phyloP scores from a whole-genome alignment of 1,140 invertebrate species.

The Drosophila parvula region DNA sequence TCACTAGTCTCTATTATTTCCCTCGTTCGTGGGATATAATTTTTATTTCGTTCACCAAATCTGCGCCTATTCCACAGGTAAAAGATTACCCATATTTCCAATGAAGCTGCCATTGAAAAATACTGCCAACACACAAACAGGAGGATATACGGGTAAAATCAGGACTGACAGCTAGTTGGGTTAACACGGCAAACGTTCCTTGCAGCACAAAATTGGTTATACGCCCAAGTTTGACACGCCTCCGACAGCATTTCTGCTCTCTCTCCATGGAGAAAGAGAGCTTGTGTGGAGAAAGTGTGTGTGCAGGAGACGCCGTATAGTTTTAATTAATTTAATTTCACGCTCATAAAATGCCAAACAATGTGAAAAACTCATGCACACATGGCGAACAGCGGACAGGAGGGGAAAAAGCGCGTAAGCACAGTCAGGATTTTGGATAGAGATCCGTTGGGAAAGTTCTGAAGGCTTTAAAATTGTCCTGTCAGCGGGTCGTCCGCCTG shows the following conservation, averaged over 20 bases:
- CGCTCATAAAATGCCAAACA: slow-evolving; percentile 74
- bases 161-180: slow-evolving; percentile 13
- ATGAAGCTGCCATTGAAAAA: not conserved
- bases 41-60: not conserved
- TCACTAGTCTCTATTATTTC: no score
- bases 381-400: not conserved
- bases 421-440: slow-evolving; percentile 22
- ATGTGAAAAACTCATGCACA: slow-evolving; percentile 60
- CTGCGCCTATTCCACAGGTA: not conserved
- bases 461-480: slow-evolving; percentile 39
- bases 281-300: not conserved
- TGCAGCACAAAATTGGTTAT: slow-evolving; percentile 37
- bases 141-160: slow-evolving; percentile 27
- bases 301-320: slow-evolving; percentile 43
- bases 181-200: slow-evolving; percentile 16
- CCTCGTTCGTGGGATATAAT: not conserved
- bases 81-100: not conserved
- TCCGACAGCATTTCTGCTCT: slow-evolving; percentile 28
- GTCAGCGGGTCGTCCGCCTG: slow-evolving; percentile 38
- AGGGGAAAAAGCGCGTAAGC: slow-evolving; percentile 18
- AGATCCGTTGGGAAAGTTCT: slow-evolving; percentile 32
- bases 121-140: slow-evolving; percentile 6
- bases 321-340: slow-evolving; percentile 81
- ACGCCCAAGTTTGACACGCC: slow-evolving; percentile 27
- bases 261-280: not conserved